These are phyloP conservation scores for Platycercus adscitus DNA, from an alignment of 2,113 vertebrate species.

Conservation along the genomic window DNA sequence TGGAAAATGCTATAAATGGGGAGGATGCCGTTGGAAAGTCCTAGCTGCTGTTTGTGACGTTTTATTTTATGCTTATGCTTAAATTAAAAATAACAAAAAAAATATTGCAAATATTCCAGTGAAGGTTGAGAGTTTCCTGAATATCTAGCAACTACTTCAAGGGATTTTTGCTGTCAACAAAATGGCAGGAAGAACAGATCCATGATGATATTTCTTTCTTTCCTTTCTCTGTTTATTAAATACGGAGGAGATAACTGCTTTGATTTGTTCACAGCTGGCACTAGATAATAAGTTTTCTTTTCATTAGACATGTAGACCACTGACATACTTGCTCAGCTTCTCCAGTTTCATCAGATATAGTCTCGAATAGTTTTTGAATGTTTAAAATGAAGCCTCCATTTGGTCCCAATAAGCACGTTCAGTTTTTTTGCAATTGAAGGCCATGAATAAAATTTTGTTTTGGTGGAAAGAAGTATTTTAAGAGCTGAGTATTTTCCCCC, in stretches of 20 bases:
- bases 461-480: neutral
- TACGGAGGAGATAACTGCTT: conserved; percentile 24
- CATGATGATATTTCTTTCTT: neutral
- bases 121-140: neutral
- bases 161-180: neutral
- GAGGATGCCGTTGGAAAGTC: neutral
- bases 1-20: neutral
- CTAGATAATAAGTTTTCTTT: neutral
- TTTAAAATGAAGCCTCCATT: neutral
- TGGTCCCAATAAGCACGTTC: neutral
- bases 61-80: neutral
- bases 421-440: neutral
- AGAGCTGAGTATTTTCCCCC: neutral
- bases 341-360: neutral
- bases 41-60: neutral
- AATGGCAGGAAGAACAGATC: neutral
- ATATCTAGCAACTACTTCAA: fast-evolving
- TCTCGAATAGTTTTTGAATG: neutral
- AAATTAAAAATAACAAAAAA: neutral
- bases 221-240: neutral
- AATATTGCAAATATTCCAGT: neutral
- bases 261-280: conserved; percentile 10
- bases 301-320: neutral
- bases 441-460: neutral
- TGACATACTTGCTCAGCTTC: neutral